These are phyloP conservation scores for Drosophila ezoana DNA, from an alignment of 2,888 invertebrate species.

Conservation along the genomic window DNA sequence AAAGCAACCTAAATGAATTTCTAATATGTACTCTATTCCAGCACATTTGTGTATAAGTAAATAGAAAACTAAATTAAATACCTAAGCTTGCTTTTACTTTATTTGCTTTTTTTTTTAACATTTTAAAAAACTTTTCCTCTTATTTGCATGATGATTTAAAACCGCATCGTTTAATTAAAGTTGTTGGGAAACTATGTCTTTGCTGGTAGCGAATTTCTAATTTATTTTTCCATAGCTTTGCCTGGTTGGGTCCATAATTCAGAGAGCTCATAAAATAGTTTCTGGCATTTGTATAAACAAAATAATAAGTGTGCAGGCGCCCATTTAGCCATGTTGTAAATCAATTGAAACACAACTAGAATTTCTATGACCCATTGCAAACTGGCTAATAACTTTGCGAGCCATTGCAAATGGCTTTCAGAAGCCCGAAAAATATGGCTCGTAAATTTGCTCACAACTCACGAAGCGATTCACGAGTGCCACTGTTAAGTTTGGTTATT, in stretches of 20 bases:
- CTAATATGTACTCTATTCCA: no score
- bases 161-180: conserved; percentile 8
- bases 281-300: conserved; percentile 37
- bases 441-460: conserved; percentile 34
- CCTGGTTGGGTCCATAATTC: conserved; percentile 28
- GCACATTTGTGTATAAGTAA: no score
- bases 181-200: not conserved
- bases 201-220: conserved; percentile 5
- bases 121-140: not conserved
- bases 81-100: not conserved
- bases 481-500: conserved; percentile 36
- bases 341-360: conserved; percentile 59
- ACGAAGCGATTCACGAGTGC: conserved; percentile 35
- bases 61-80: not conserved
- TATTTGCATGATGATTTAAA: not conserved
- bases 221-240: conserved; percentile 17
- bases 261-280: conserved; percentile 45
- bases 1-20: no score
- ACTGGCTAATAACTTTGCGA: conserved; percentile 66
- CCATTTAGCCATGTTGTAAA: conserved; percentile 54
- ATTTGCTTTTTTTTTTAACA: not conserved
- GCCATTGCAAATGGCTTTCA: conserved; percentile 46
- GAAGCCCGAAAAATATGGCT: conserved; percentile 24
- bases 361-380: conserved; percentile 57
- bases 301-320: conserved; percentile 31